A percentile compares a stretch with the other conserved stretches of the same genome.
These are phyloP conservation scores for Pseudolaguvia tuberculata DNA, from an alignment of 2,113 vertebrate species.

Conservation along the genomic window DNA sequence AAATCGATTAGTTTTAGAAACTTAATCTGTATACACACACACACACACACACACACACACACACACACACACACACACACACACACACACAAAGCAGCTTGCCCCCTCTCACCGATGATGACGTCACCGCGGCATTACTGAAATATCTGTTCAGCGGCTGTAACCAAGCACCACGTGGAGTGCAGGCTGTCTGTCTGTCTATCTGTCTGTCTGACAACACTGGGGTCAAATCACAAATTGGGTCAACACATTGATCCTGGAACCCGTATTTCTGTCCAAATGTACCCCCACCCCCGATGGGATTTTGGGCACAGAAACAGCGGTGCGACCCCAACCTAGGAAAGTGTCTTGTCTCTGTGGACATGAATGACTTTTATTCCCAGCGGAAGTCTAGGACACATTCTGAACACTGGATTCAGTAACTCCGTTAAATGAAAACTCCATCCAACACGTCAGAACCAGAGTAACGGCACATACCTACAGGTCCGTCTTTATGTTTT, in stretches of 20 bases:
- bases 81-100: neutral
- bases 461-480: constrained; percentile 54
- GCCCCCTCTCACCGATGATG: neutral
- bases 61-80: neutral
- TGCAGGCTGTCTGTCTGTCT: too few species aligned
- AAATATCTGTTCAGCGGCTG: neutral
- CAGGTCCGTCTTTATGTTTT: constrained; percentile 64
- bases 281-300: too few species aligned
- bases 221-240: too few species aligned
- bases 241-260: too few species aligned
- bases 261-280: too few species aligned
- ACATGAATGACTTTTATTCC: neutral
- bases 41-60: neutral
- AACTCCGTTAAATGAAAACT: neutral
- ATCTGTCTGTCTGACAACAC: too few species aligned
- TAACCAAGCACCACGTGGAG: neutral
- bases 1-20: too few species aligned
- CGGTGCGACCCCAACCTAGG: neutral
- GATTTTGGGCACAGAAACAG: too few species aligned
- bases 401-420: neutral
- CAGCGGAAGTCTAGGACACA: neutral
- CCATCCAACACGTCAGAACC: neutral
- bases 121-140: neutral
- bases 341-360: neutral
- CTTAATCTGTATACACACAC: too few species aligned